Evolutionary conservation across 2,113 vertebrate genomes (phyloP), one percentile per base, ranked within the genome.

Genomic region (Bubo bubo): DNA sequence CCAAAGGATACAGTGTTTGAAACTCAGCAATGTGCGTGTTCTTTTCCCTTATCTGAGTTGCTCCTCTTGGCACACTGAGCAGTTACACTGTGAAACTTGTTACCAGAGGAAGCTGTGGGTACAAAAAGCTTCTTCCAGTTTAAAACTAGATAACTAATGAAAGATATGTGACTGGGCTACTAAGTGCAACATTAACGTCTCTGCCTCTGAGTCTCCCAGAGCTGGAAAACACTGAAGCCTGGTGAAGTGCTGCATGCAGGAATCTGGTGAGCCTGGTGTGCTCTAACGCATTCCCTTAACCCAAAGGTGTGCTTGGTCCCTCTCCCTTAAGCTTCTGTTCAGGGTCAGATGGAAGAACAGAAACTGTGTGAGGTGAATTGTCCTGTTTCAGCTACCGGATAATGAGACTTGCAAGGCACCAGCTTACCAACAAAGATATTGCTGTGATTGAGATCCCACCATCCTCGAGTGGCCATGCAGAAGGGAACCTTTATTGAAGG

Each of bases 391-490:
- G 24, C 50, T 87, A 18, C 50, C 59, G 64, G 10, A 49, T 22
- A 49, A n/a, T 12, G 37, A 66, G 27, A 26, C 4, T 45, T 86
- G 16, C 11, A 86, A 82, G 62, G 28, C 52, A 68, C 12, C 37
- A 79, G 47, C 12, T 86, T 53, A 79, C 34, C 26, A 66, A 30
- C 43, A 63, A 68, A 43, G 18, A 19, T 15, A 15, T 0, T 71
- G 9, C 14, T 79, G 49, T 75, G 71, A 22, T 0, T 87, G 76
- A 84, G 59, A 74, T 62, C 9, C n/a, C 55, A 73, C 27, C 10
- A 30, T 20, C 24, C 34, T 35, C 0, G 0, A 45, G 32, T 1
- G 4, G 26, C 30, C 7, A 2, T 26, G 13, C 6, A n/a, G 79
- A 74, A 52, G 27, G 22, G 50, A 71, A 27, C 3, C 14, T 2